Evolutionary conservation across 1,140 invertebrate species (phyloP), one percentile per base, ranked within the genome.

Genomic region (Branchinecta lindahli): DNA sequence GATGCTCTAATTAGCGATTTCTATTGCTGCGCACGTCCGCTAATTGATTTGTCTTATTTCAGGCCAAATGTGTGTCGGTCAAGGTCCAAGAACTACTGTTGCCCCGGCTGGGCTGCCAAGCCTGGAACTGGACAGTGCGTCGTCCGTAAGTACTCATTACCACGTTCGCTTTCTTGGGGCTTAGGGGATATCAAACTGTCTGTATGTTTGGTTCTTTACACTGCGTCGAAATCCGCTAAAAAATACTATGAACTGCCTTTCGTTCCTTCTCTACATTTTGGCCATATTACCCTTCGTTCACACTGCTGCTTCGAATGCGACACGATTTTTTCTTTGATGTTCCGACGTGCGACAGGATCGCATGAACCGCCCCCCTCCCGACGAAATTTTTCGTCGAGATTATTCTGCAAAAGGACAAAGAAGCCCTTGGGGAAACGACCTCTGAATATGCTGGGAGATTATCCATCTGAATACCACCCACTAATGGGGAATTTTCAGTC

Each of bases 21-120:
- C 12, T 61, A 20, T 61, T 12, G 2, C 18, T 15, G 52, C 6
- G 18, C 18, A 12, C 12, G 52, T 15, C 12, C 18, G 18, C 12
- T 61, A 6, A 61, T 61, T 3, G 6, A 12, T 66, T 68, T 69
- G 15, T 15, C 44, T 66, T 20, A 70, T 85, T 85, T 6, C 82
- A 88, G 88, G 69, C 88, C 88, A 6, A 89, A 92, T 78, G 86
- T 91, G 8, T 92, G 90, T 77, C 83, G 87, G 73, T 82, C 83
- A 66, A 82, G 85, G 73, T 79, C 83, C 75, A 82, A 83, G 74
- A 86, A 83, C 73, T 86, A 86, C 75, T 92, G 90, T 79, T 92
- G 90, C 81, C 86, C 87, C 0, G 90, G 90, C 15, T 92, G 90
- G 90, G 84, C 84, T 8, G 83, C 84, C 72, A 86, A 87, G 74